Evolutionary conservation across 2,888 invertebrate genomes (phyloP).

Genomic region (Podotricha telesiphe): DNA sequence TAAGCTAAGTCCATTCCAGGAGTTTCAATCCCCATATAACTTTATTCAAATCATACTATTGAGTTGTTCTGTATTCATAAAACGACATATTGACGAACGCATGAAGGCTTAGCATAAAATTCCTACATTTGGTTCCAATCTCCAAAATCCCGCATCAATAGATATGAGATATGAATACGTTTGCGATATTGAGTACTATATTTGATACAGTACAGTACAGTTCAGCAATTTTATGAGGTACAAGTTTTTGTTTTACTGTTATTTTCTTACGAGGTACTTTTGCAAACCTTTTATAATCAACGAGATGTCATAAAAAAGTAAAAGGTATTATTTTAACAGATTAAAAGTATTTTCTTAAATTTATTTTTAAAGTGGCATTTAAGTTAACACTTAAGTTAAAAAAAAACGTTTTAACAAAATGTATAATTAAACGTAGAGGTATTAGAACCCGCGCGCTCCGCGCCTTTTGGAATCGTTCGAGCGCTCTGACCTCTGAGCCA

Average conservation of each 20-base stretch:
- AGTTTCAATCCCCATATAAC: background rate
- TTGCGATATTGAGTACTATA: slow-evolving; percentile 8
- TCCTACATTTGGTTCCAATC: slow-evolving; percentile 2
- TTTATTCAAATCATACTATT: background rate
- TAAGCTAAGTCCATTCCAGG: background rate
- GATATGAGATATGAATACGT: slow-evolving; percentile 26
- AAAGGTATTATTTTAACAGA: too few species aligned
- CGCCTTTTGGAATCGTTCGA: too few species aligned
- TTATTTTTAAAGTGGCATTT: too few species aligned
- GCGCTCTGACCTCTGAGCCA: too few species aligned
- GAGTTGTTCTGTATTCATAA: slow-evolving; percentile 22
- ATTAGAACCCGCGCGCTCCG: too few species aligned
- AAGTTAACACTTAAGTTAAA: too few species aligned
- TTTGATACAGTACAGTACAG: slow-evolving; percentile 6
- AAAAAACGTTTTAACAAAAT: too few species aligned
- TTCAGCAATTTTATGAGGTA: background rate
- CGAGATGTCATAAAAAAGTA: too few species aligned
- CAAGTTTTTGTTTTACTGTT: background rate
- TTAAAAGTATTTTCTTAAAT: too few species aligned
- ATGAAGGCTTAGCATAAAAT: slow-evolving; percentile 22
- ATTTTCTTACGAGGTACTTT: background rate
- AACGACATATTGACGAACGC: slow-evolving; percentile 16
- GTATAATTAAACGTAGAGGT: too few species aligned
- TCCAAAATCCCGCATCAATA: slow-evolving; percentile 17
- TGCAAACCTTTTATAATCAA: too few species aligned